Evolutionary conservation across 2,888 invertebrate genomes (phyloP).

Genomic region (Synanthedon andrenaeformis): DNA sequence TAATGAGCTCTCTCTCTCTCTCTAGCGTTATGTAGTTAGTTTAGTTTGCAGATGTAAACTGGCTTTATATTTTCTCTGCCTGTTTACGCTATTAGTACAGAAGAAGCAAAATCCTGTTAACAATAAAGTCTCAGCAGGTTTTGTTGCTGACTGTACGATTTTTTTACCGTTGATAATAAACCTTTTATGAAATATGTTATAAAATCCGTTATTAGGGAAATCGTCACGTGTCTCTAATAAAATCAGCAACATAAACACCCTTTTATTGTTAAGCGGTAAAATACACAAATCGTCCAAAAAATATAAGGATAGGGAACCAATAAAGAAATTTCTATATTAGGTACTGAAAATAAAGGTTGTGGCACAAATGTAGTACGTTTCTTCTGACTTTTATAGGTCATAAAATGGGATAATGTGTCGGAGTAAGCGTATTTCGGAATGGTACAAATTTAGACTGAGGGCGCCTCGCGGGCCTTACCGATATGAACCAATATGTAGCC

Average conservation of each 20-base stretch:
- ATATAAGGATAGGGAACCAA: constrained; percentile 48
- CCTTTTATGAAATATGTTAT: constrained; percentile 55
- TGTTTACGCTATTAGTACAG: too few species aligned
- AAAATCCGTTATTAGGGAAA: constrained; percentile 48
- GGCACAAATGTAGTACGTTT: constrained; percentile 63
- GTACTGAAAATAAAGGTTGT: constrained; percentile 61
- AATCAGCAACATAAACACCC: constrained; percentile 44
- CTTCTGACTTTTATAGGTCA: constrained; percentile 66
- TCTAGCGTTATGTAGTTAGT: too few species aligned
- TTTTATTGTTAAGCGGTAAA: constrained; percentile 51
- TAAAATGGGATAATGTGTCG: constrained; percentile 67
- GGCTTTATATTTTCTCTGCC: too few species aligned
- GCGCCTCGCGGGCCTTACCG: constrained; percentile 35
- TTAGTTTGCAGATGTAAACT: too few species aligned
- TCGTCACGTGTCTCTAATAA: constrained; percentile 50
- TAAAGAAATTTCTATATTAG: constrained; percentile 61
- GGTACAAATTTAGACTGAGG: constrained; percentile 63
- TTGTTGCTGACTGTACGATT: background rate
- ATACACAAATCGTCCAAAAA: constrained; percentile 50
- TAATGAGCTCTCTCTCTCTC: too few species aligned
- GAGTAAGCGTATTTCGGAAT: constrained; percentile 65
- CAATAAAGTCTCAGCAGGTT: too few species aligned
- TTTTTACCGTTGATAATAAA: constrained; percentile 4
- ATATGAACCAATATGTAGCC: constrained; percentile 48
- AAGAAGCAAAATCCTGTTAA: too few species aligned